Conservation (phyloP, 2,113 vertebrate species). For the Noctilio leporinus region DNA sequence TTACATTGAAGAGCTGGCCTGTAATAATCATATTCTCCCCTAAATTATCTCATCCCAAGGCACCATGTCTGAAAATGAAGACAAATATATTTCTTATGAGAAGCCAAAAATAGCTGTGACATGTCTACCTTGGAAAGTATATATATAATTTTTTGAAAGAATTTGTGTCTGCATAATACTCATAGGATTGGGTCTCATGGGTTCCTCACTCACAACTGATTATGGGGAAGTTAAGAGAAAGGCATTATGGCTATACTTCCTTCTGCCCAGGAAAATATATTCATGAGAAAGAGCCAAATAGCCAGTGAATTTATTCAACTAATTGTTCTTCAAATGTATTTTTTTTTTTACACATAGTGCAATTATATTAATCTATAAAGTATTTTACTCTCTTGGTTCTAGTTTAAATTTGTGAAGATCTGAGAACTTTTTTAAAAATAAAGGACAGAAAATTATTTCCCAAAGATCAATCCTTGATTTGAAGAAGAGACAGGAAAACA, state of each 20-base stretch:
- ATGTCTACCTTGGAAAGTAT: background rate
- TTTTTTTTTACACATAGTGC: constrained; percentile 60
- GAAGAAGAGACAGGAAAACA: background rate
- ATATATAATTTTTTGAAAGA: background rate
- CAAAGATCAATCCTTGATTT: background rate
- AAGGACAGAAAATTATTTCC: background rate
- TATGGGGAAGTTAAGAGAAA: constrained; percentile 45
- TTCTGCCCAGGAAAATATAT: constrained; percentile 42
- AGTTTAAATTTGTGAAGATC: background rate
- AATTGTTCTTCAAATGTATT: constrained; percentile 62
- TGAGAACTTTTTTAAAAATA: background rate
- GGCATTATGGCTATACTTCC: background rate
- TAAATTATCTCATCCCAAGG: background rate
- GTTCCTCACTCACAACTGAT: background rate
- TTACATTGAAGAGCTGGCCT: background rate
- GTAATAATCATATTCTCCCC: background rate
- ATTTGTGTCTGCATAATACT: background rate
- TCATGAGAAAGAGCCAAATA: constrained; percentile 29
- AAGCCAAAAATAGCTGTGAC: background rate
- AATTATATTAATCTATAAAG: constrained; percentile 71
- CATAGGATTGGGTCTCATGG: background rate
- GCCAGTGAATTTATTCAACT: constrained; percentile 52
- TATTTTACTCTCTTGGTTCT: constrained; percentile 51
- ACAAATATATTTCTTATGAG: background rate
- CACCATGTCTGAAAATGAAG: background rate